Base-by-base conservation (phyloP, 2,113 vertebrate genomes). In the Elachura formosa region DNA sequence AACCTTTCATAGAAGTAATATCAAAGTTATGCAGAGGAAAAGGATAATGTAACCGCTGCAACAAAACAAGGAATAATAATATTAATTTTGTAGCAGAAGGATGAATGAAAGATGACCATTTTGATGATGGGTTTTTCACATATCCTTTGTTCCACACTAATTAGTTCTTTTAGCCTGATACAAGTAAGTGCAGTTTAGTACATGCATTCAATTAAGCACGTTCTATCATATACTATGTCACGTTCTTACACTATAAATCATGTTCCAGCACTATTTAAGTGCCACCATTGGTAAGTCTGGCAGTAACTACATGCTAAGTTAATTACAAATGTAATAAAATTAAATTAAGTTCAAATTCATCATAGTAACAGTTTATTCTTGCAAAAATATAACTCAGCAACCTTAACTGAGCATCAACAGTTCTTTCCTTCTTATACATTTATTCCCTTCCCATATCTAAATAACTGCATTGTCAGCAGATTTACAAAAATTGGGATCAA, bases 121-220 rank as follows among this genome's bases (percentile, higher is more conserved):
- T 24, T 51, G 48, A 67, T n/a, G 33, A 80, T n/a, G 31, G 14
- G 7, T 61, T 73, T 61, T 73, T 77, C 33, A 59, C 22, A 4
- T 38, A 36, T 71, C 51, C 74, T 87, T 79, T 77, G 11, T 20
- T 38, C 58, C 46, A 86, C 9, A 5, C 4, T 46, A 28, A 51
- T 43, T 15, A 36, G 11, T 61, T 63, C 12, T 40, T 36, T 55
- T 45, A 68, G 45, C 52, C 31, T 38, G 29, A 88, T 6, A 83
- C 15, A 77, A 55, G 9, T n/a, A 59, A 77, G 6, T 23, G 5
- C 25, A 52, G n/a, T 34, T 92, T 61, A 46, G 49, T 48, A 25
- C 4, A 31, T 5, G 34, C 24, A 8, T 25, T 88, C 0, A 0
- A 40, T 69, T 66, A 66, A 59, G 38, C 24, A 41, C 0, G 1